Evolutionary conservation across 2,797 vertebrate genomes (phyloP).

Genomic region (Falco naumanni): DNA sequence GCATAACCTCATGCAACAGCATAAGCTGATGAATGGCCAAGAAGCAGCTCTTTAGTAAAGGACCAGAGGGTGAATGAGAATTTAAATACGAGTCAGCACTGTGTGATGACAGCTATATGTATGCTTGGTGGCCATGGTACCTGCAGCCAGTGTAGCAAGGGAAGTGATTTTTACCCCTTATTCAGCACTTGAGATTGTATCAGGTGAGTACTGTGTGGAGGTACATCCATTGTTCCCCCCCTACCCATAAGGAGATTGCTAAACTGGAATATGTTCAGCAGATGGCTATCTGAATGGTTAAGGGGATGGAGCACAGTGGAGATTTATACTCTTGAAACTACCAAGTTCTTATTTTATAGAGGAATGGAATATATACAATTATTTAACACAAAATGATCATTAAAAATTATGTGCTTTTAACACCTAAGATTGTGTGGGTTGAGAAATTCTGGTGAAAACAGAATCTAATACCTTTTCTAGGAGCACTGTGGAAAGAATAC

Average conservation of each 20-base stretch:
- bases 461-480: neutral
- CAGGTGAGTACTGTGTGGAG: neutral
- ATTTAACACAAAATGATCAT: constrained; percentile 1
- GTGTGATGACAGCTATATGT: neutral
- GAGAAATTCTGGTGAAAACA: constrained; percentile 25
- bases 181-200: neutral
- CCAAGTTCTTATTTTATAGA: neutral
- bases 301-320: neutral
- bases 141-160: neutral
- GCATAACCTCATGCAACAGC: neutral
- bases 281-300: neutral
- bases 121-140: neutral
- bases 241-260: neutral
- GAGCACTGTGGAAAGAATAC: neutral
- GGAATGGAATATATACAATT: neutral
- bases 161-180: neutral
- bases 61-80: neutral
- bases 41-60: neutral
- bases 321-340: neutral
- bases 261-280: neutral
- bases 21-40: neutral
- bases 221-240: neutral
- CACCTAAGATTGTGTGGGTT: neutral
- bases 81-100: neutral
- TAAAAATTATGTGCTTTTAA: neutral